Evolutionary conservation across 2,113 vertebrate genomes (phyloP).

Genomic region (Canis aureus): DNA sequence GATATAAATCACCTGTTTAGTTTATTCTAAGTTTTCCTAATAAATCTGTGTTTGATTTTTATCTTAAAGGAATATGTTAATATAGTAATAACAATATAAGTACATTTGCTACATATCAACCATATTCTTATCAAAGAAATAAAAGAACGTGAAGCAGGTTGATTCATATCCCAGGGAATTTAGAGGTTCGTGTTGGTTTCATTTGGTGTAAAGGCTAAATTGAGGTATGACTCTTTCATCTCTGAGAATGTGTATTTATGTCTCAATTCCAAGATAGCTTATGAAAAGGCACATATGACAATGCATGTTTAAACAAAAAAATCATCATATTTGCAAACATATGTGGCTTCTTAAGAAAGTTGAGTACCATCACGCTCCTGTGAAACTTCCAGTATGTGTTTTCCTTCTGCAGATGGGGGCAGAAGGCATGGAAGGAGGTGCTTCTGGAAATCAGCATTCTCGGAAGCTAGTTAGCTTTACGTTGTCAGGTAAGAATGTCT

Average conservation of each 20-base stretch:
- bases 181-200: neutral
- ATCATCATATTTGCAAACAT: neutral
- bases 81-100: neutral
- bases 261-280: neutral
- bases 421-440: conserved; percentile 93
- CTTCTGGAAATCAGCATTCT: conserved; percentile 92
- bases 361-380: neutral
- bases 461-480: conserved; percentile 97
- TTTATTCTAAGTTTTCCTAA: conserved; percentile 45
- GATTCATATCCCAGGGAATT: neutral
- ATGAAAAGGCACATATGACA: neutral
- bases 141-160: neutral
- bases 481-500: conserved; percentile 92
- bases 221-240: neutral
- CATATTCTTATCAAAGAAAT: conserved; percentile 8
- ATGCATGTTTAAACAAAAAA: neutral
- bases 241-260: neutral
- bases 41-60: neutral
- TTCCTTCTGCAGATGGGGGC: conserved; percentile 90
- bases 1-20: neutral
- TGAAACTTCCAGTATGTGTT: neutral
- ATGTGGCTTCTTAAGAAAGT: neutral
- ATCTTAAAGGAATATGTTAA: neutral
- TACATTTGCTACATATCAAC: neutral
- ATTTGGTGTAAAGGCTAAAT: neutral